Evolutionary conservation across 1,140 invertebrate species (phyloP).

Genomic region (Drosophila kurseongensis): DNA sequence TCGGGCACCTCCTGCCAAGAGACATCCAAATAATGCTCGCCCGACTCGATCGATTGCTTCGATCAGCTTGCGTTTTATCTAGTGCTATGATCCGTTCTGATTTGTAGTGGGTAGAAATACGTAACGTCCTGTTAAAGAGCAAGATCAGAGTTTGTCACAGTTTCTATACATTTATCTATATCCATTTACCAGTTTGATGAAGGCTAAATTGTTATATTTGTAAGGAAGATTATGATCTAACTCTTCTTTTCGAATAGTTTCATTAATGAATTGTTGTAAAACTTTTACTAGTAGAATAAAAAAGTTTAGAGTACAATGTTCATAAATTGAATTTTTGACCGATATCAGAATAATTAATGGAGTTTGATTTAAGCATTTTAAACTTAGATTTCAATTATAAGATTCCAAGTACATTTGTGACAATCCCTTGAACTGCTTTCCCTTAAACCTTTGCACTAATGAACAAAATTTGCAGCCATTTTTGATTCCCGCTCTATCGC

Average conservation of each 20-base stretch:
- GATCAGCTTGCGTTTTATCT: slow-evolving; percentile 26
- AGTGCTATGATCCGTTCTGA: neutral
- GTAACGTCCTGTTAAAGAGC: neutral
- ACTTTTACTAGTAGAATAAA: no score
- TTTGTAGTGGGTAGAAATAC: slow-evolving; percentile 8
- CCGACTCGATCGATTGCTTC: slow-evolving; percentile 35
- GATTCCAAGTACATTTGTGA: neutral
- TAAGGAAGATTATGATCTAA: no score
- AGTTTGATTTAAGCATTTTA: no score
- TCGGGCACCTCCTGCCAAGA: neutral
- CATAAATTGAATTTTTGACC: no score
- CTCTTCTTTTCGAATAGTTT: no score
- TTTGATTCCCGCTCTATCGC: slow-evolving; percentile 7
- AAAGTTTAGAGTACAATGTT: no score
- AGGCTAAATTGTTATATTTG: no score
- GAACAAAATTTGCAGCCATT: slow-evolving; percentile 27
- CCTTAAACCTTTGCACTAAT: neutral
- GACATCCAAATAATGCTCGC: neutral
- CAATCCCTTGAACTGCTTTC: neutral
- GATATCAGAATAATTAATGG: no score
- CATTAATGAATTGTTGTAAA: no score
- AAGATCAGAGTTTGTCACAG: slow-evolving; percentile 4
- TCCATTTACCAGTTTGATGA: neutral
- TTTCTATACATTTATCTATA: neutral
- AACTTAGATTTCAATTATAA: no score